These are phyloP conservation scores for Drosophila sp. DNA, from an alignment of 1,140 invertebrate genomes.

Conservation along the genomic window DNA sequence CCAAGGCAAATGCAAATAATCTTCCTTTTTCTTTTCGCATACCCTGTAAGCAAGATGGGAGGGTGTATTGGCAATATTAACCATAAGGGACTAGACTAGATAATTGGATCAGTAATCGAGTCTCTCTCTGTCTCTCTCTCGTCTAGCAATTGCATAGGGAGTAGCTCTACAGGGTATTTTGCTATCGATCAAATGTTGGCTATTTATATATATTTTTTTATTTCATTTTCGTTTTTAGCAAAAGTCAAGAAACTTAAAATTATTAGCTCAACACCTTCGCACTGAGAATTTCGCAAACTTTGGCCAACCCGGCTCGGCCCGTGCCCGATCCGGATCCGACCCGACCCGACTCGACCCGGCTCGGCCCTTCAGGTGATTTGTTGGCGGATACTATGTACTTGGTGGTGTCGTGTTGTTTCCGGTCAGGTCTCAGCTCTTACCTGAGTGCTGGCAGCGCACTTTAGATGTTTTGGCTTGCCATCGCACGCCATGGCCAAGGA, in stretches of 20 bases:
- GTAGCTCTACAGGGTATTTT: too few relatives aligned
- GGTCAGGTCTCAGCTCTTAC: conserved; percentile 17
- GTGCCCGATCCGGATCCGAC: too few relatives aligned
- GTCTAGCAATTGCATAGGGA: too few relatives aligned
- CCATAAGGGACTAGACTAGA: too few relatives aligned
- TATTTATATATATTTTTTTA: neutral
- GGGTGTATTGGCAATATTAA: neutral
- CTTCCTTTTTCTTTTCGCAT: neutral
- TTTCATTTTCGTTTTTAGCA: neutral
- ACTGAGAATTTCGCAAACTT: conserved; percentile 9
- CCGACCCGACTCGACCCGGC: too few relatives aligned
- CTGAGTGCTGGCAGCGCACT: conserved; percentile 2
- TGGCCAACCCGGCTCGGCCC: neutral
- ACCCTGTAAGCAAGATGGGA: neutral
- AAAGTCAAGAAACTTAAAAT: conserved; percentile 23
- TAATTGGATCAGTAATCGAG: too few relatives aligned
- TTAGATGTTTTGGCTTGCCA: conserved; percentile 19
- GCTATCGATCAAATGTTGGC: neutral
- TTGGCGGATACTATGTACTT: conserved; percentile 20
- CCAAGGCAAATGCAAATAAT: conserved; percentile 16
- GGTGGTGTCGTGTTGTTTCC: conserved; percentile 24
- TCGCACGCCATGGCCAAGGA: neutral
- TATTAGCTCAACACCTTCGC: conserved; percentile 22
- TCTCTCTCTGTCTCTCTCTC: too few relatives aligned
- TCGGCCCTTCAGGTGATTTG: conserved; percentile 22